Evolutionary conservation across 1,140 invertebrate genomes (phyloP).

Genomic region (Acromyrmex heyeri): DNA sequence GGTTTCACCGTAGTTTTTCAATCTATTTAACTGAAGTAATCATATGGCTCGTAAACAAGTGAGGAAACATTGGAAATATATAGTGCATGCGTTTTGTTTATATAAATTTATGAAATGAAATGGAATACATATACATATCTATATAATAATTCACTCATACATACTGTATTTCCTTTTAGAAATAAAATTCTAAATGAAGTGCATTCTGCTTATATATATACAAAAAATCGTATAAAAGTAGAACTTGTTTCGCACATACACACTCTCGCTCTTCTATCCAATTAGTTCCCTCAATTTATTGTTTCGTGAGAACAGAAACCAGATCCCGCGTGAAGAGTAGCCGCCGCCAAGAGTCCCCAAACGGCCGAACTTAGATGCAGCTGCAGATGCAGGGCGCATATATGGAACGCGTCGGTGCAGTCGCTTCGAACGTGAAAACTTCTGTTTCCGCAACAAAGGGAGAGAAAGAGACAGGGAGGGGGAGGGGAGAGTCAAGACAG

Average conservation of each 20-base stretch:
- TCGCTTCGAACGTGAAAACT: constrained; percentile 63
- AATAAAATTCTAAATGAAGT: not conserved
- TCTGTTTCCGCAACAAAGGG: constrained; percentile 41
- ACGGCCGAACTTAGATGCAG: constrained; percentile 25
- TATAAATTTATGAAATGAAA: not conserved
- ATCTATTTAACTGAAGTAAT: constrained; percentile 12
- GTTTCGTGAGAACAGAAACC: not conserved
- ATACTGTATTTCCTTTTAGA: not conserved
- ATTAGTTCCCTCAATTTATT: constrained; percentile 34
- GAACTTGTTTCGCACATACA: not conserved
- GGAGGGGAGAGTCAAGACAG: not conserved
- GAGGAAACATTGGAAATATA: constrained; percentile 13
- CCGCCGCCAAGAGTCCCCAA: constrained; percentile 3
- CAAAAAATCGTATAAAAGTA: not conserved
- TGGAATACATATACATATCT: not conserved
- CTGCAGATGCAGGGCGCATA: constrained; percentile 4
- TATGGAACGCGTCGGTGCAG: not conserved
- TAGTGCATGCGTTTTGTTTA: not conserved
- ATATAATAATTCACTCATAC: not conserved
- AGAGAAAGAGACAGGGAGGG: not conserved
- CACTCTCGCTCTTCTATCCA: not conserved
- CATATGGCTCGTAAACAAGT: not conserved
- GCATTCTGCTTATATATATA: not conserved
- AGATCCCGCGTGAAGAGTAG: constrained; percentile 22
- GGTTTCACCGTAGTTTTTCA: not conserved